Percentiles rank a stretch among this genome's conserved stretches.
Conservation (phyloP, 2,797 vertebrate genomes). For the Gobionotothen gibberifrons region DNA sequence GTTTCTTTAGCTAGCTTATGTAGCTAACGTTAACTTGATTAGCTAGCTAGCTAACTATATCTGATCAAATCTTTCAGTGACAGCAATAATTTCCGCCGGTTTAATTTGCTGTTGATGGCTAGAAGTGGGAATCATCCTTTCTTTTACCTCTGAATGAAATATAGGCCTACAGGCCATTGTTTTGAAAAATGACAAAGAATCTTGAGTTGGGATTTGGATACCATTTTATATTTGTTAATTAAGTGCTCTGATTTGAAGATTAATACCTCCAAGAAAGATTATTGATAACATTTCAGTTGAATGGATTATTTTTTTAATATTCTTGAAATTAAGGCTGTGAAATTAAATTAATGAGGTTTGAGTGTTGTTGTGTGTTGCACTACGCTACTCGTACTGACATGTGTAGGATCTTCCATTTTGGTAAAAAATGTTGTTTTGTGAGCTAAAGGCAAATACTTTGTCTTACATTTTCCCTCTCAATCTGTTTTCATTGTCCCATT, state of each 20-base stretch:
- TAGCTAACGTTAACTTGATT: neutral
- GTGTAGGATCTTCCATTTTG: neutral
- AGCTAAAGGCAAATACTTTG: neutral
- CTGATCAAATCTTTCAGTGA: neutral
- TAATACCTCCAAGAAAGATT: neutral
- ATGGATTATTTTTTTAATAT: neutral
- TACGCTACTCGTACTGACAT: neutral
- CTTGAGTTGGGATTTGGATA: neutral
- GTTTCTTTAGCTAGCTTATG: neutral
- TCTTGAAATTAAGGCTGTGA: neutral
- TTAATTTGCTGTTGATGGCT: rapidly evolving
- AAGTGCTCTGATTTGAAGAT: neutral
- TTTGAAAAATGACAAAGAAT: neutral
- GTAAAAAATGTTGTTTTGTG: neutral
- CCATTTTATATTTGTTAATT: neutral
- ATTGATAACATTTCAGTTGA: neutral
- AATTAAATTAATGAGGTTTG: neutral
- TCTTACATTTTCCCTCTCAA: neutral
- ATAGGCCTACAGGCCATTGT: neutral
- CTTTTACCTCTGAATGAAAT: conserved; percentile 2
- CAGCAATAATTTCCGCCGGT: neutral
- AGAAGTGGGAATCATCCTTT: neutral
- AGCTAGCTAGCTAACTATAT: neutral
- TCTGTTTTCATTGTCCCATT: neutral
- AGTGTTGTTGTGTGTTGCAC: neutral